Base-by-base conservation (phyloP, 1,140 invertebrate species). In the Scaptomyza montana region DNA sequence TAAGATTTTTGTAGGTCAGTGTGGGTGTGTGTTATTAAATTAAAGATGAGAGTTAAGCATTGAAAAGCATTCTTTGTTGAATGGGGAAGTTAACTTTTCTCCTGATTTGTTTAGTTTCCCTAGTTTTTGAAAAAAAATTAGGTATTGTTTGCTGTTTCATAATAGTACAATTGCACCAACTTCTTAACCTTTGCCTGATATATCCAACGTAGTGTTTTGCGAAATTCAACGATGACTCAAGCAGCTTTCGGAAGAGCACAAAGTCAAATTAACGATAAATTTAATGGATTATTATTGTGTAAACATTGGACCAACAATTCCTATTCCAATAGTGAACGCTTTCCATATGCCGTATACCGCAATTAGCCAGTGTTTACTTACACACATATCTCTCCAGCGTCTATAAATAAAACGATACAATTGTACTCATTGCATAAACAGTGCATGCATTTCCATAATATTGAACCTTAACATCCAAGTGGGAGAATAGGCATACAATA, bases 381-480 rank as follows among this genome's bases (percentile, higher is more conserved):
- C 50, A 46, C 43, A 55, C 16, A 73, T 54, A 50, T 73, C 30
- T 9, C 25, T 16, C 9, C 10, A n/a, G 28, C 10, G 30, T 33
- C 70, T 73, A 73, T 50, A 68, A 73, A 73, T 73, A 73, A 56
- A 49, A 16, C 30, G 33, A 39, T 9, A 41, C 51, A 61, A 68
- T 67, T 57, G 30, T 43, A 45, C 55, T 73, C 25, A 74, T 69
- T 74, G 66, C 57, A 56, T 63, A 69, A 59, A 62, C 64, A 74
- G 47, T 3, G 46, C 56, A 50, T 59, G 30, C 13, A 74, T 74
- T 74, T 64, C 72, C 72, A 74, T 74, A 74, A 71, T 66, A 74
- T 64, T 74, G 67, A 74, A 57, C 54, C 51, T 41, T 64, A 54
- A 54, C 53, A 56, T 51, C 45, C 39, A 43, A 21, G 33, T 57